Conservation (phyloP, 2,113 vertebrate genomes). For the Gymnocephalus cernua region DNA sequence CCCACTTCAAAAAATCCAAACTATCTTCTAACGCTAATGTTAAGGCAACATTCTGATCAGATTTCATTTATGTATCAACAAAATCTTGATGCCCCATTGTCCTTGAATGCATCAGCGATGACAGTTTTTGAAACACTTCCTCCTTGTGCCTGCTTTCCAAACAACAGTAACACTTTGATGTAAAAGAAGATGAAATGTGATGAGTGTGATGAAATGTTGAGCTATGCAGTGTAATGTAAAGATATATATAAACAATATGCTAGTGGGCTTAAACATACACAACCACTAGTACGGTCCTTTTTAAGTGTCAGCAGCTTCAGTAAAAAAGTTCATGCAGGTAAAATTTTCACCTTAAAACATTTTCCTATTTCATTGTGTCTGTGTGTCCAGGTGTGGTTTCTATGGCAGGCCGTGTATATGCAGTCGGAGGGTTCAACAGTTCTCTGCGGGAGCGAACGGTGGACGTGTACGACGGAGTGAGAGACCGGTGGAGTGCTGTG, state of each 20-base stretch:
- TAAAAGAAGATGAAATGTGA: background rate
- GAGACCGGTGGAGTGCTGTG: conserved; percentile 93
- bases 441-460: conserved; percentile 93
- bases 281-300: too few species aligned
- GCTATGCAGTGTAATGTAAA: too few species aligned
- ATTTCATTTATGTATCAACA: too few species aligned
- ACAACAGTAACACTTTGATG: background rate
- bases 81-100: background rate
- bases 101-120: background rate
- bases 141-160: too few species aligned
- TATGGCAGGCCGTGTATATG: conserved; percentile 92
- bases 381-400: conserved; percentile 90
- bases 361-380: background rate
- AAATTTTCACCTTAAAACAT: background rate
- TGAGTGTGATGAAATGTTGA: background rate
- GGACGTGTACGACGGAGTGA: conserved; percentile 90
- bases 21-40: too few species aligned
- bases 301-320: too few species aligned
- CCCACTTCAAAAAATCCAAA: too few species aligned
- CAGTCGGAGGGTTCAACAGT: conserved; percentile 95
- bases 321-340: background rate
- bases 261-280: too few species aligned
- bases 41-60: too few species aligned
- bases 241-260: too few species aligned
- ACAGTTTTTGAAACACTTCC: background rate